These are phyloP conservation scores for Acleris cristana DNA, from an alignment of 2,888 invertebrate genomes.

Conservation along the genomic window DNA sequence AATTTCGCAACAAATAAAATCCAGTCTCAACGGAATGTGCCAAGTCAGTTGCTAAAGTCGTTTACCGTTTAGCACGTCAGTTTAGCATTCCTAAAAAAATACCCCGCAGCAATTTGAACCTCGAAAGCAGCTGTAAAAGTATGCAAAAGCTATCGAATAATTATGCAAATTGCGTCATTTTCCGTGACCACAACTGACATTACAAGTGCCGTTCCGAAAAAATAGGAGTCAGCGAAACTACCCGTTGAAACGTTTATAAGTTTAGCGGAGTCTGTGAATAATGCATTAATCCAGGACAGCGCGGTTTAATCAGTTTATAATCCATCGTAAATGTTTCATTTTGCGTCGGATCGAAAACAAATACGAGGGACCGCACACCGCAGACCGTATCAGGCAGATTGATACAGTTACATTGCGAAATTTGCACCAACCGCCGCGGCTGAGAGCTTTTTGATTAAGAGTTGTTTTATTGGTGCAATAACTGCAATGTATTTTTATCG, in stretches of 20 bases:
- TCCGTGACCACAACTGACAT: constrained; percentile 56
- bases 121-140: constrained; percentile 55
- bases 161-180: constrained; percentile 59
- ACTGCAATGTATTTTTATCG: background rate
- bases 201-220: constrained; percentile 49
- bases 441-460: constrained; percentile 23
- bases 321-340: constrained; percentile 32
- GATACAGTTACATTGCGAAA: constrained; percentile 32
- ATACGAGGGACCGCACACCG: constrained; percentile 34
- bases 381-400: constrained; percentile 36
- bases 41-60: constrained; percentile 12
- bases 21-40: constrained; percentile 3
- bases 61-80: constrained; percentile 26
- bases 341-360: constrained; percentile 31
- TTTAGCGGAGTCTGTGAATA: constrained; percentile 20
- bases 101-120: constrained; percentile 41
- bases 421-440: constrained; percentile 32
- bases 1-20: background rate
- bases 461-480: background rate
- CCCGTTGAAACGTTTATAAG: constrained; percentile 15
- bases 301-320: constrained; percentile 35
- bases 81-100: constrained; percentile 22
- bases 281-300: constrained; percentile 18
- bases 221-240: constrained; percentile 26
- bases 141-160: constrained; percentile 62